phyloP scores from a whole-genome alignment of 1,140 invertebrate species.

The Cherax destructor region DNA sequence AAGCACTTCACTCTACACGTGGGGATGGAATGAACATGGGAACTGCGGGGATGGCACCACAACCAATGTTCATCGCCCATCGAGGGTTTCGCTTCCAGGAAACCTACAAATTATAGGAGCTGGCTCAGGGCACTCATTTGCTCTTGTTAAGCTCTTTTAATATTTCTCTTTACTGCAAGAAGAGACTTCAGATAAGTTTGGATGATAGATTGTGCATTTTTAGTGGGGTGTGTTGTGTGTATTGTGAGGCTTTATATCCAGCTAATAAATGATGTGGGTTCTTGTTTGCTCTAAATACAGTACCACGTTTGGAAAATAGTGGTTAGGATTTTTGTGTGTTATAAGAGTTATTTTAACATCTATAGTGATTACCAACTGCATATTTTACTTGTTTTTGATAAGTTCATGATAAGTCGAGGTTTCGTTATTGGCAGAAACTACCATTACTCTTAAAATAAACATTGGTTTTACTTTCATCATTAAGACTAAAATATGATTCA shows the following conservation, averaged over 20 bases:
- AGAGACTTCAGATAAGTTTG: background rate
- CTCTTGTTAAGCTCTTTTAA: slow-evolving; percentile 63
- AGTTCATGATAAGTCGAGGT: background rate
- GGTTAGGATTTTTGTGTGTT: background rate
- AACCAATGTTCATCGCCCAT: slow-evolving; percentile 79
- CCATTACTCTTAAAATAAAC: background rate
- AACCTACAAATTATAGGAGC: slow-evolving; percentile 55
- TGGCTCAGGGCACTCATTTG: slow-evolving; percentile 71
- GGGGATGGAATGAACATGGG: slow-evolving; percentile 95
- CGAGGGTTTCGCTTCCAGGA: slow-evolving; percentile 74
- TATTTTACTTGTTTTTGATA: background rate
- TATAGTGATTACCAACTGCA: background rate
- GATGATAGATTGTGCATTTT: background rate
- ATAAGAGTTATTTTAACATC: background rate
- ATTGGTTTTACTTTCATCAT: background rate
- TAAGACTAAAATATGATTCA: background rate
- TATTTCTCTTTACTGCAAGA: slow-evolving; percentile 1
- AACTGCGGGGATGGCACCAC: slow-evolving; percentile 86
- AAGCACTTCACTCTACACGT: slow-evolving; percentile 82
- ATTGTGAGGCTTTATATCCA: slow-evolving; percentile 1
- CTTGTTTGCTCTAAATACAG: background rate
- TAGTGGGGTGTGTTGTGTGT: background rate
- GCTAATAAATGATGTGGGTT: background rate
- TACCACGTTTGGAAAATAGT: background rate
- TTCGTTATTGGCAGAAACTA: background rate